These are phyloP conservation scores for Eriosoma lanigerum DNA, from an alignment of 1,140 invertebrate genomes.

Conservation along the genomic window DNA sequence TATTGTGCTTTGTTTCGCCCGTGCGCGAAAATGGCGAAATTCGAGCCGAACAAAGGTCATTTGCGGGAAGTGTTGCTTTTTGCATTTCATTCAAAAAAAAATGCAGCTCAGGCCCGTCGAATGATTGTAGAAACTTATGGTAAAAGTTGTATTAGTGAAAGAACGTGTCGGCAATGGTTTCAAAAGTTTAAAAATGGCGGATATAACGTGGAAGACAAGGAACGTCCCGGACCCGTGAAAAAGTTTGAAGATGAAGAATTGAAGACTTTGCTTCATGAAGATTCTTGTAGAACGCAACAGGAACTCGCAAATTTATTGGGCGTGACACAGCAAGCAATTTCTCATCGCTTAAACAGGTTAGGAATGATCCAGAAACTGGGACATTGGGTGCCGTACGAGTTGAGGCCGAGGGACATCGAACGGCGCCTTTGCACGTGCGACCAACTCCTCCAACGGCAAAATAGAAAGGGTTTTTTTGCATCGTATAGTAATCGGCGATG, in stretches of 20 bases:
- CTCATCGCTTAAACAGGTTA: too few relatives aligned
- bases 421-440: not conserved
- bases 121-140: not conserved
- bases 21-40: constrained; percentile 3
- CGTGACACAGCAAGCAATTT: not conserved
- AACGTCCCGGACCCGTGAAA: not conserved
- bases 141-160: too few relatives aligned
- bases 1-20: not conserved
- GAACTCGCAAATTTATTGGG: not conserved
- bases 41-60: not conserved
- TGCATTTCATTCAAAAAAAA: constrained; percentile 15
- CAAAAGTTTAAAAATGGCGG: too few relatives aligned
- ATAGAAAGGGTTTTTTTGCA: constrained; percentile 7
- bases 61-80: constrained; percentile 11
- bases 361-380: too few relatives aligned
- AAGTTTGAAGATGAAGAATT: not conserved
- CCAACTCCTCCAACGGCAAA: constrained; percentile 3
- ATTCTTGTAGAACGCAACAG: not conserved
- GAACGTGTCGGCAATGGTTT: too few relatives aligned
- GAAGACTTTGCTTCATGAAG: not conserved
- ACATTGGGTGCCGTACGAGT: too few relatives aligned
- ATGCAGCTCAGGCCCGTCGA: constrained; percentile 16
- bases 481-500: constrained; percentile 44
- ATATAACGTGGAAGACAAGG: not conserved
- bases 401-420: constrained; percentile 9